These are phyloP conservation scores for Eueremaeus valkanovi DNA, from an alignment of 2,888 invertebrate genomes.

Conservation along the genomic window DNA sequence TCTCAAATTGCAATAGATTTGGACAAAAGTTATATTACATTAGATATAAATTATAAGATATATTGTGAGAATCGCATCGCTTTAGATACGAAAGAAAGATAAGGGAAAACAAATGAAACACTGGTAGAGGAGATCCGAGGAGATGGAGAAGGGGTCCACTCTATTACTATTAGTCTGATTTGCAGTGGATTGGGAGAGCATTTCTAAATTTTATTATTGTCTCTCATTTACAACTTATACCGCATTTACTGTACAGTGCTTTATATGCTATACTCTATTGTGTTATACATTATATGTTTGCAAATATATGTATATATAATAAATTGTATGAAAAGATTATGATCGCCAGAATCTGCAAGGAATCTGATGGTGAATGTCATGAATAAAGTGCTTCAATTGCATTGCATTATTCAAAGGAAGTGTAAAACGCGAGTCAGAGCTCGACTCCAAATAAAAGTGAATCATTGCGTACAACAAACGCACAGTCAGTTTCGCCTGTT, in stretches of 20 bases:
- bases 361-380: no score
- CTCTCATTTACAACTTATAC: no score
- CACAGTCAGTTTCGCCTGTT: not conserved
- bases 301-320: not conserved
- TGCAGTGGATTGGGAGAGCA: no score
- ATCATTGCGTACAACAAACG: slow-evolving; percentile 17
- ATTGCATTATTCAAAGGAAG: slow-evolving; percentile 15
- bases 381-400: slow-evolving; percentile 30
- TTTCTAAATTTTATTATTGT: no score
- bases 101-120: not conserved
- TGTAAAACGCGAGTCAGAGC: slow-evolving; percentile 16
- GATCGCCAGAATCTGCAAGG: slow-evolving; percentile 12
- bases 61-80: not conserved
- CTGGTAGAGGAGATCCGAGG: no score
- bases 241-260: no score
- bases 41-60: not conserved
- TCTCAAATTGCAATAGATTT: no score
- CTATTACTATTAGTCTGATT: no score
- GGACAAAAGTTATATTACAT: slow-evolving; percentile 1
- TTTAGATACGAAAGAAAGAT: not conserved
- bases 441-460: slow-evolving; percentile 2
- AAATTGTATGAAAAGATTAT: slow-evolving; percentile 29
- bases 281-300: no score
- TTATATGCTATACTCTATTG: no score
- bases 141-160: no score